Percentiles rank a stretch among this genome's conserved stretches.
phyloP scores from a whole-genome alignment of 2,113 vertebrate genomes.

The Mus pahari region DNA sequence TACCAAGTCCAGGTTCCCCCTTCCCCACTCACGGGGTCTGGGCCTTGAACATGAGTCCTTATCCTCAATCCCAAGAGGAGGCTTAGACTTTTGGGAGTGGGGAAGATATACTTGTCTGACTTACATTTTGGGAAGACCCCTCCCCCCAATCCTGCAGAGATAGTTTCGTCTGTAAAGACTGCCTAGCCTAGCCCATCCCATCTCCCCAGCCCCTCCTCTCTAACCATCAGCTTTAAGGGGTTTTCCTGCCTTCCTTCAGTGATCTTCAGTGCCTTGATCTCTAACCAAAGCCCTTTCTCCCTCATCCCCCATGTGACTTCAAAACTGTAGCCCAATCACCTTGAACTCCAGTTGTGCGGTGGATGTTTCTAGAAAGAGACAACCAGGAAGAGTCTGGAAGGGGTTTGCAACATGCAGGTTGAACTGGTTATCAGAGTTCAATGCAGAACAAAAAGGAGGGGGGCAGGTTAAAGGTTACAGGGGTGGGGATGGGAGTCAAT shows the following conservation, averaged over 20 bases:
- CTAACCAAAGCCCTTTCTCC: not conserved
- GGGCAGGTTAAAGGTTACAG: not conserved
- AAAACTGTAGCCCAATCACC: conserved; percentile 53
- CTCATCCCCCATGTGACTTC: not conserved
- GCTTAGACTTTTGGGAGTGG: not conserved
- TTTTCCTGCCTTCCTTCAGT: not conserved
- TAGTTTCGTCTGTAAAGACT: not conserved
- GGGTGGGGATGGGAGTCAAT: not conserved
- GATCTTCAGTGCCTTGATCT: not conserved
- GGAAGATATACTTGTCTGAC: not conserved
- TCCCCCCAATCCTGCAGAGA: not conserved
- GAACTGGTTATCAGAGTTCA: not conserved
- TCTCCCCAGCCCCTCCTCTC: not conserved
- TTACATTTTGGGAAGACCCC: not conserved
- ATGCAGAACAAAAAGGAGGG: not conserved
- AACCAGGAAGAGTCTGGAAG: not conserved
- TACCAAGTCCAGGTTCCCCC: not conserved
- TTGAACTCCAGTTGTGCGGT: conserved; percentile 1
- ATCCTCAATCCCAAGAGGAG: not conserved
- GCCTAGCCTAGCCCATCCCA: no score
- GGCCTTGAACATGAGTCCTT: not conserved
- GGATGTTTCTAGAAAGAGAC: conserved; percentile 42
- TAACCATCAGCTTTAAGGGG: not conserved
- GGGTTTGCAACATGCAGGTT: not conserved
- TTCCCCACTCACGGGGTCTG: not conserved